phyloP scores from a whole-genome alignment of 92 coral and sea anemone species.

The Meandrina meandrites region DNA sequence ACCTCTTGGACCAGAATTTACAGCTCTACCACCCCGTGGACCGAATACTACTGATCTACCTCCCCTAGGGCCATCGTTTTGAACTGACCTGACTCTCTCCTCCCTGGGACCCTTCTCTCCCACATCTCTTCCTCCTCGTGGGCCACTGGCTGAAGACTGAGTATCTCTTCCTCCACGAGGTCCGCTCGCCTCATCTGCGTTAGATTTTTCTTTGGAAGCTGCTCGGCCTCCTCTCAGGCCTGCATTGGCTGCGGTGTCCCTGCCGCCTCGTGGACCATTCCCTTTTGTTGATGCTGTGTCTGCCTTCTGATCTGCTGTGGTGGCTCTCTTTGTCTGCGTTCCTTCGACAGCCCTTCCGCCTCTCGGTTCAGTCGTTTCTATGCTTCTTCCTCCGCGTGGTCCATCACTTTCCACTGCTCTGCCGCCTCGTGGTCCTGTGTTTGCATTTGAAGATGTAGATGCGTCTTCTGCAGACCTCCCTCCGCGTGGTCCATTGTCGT shows the following conservation, averaged over 20 bases:
- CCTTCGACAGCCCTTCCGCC: conserved; percentile 54
- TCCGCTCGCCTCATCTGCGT: conserved; percentile 48
- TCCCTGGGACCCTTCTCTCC: conserved; percentile 66
- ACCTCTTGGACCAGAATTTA: conserved; percentile 59
- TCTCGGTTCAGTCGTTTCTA: conserved; percentile 47
- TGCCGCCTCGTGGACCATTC: conserved; percentile 70
- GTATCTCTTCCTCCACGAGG: conserved; percentile 77
- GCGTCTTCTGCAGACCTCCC: conserved; percentile 39
- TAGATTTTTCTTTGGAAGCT: conserved; percentile 26
- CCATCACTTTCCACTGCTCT: conserved; percentile 45
- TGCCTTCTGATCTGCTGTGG: conserved; percentile 30
- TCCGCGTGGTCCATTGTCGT: conserved; percentile 42
- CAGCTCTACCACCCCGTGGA: conserved; percentile 62
- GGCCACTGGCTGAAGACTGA: conserved; percentile 52
- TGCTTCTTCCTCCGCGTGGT: conserved; percentile 71
- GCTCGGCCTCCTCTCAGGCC: conserved; percentile 62
- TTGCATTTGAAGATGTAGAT: not conserved
- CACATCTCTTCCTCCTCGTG: conserved; percentile 75
- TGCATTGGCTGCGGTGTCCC: conserved; percentile 41
- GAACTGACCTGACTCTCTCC: conserved; percentile 59
- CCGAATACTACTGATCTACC: conserved; percentile 49
- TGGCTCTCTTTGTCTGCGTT: conserved; percentile 27
- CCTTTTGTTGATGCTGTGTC: conserved; percentile 45
- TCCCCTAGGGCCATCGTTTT: conserved; percentile 57
- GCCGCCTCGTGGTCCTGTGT: conserved; percentile 38